Conservation (phyloP, 2,797 vertebrate genomes). For the Hipposideros larvatus region DNA sequence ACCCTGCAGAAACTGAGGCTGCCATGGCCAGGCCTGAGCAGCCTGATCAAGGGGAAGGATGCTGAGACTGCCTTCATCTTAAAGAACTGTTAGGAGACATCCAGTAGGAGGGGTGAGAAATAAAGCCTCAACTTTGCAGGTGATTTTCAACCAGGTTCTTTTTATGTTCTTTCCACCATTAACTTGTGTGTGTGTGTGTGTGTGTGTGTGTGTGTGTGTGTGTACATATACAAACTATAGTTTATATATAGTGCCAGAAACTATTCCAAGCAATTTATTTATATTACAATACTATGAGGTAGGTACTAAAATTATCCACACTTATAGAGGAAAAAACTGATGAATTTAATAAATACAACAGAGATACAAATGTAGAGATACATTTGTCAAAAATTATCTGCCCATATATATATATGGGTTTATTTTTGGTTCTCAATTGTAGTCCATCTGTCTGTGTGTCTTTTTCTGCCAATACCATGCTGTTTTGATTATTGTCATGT, state of each 20-base stretch:
- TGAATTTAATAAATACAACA: neutral
- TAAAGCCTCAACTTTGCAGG: neutral
- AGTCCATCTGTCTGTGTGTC: no score
- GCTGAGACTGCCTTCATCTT: neutral
- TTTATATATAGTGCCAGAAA: neutral
- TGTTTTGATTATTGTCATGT: no score
- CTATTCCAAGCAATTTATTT: neutral
- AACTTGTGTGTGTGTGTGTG: neutral
- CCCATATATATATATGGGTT: no score
- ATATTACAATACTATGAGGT: neutral
- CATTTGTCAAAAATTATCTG: no score
- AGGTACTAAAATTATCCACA: neutral
- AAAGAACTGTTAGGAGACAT: neutral
- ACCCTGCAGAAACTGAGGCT: neutral
- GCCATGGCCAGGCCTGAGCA: neutral
- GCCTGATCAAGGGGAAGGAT: neutral
- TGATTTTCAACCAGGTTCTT: slow-evolving; percentile 1
- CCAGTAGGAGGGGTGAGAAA: neutral
- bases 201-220: no score
- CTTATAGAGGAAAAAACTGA: neutral
- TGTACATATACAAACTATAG: no score
- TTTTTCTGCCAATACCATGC: no score
- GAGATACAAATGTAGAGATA: neutral
- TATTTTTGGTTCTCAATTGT: no score
- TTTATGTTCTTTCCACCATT: neutral